Percentiles rank a stretch among this genome's conserved stretches.
Conservation (phyloP, 2,113 vertebrate species). For the Piaya cayana region DNA sequence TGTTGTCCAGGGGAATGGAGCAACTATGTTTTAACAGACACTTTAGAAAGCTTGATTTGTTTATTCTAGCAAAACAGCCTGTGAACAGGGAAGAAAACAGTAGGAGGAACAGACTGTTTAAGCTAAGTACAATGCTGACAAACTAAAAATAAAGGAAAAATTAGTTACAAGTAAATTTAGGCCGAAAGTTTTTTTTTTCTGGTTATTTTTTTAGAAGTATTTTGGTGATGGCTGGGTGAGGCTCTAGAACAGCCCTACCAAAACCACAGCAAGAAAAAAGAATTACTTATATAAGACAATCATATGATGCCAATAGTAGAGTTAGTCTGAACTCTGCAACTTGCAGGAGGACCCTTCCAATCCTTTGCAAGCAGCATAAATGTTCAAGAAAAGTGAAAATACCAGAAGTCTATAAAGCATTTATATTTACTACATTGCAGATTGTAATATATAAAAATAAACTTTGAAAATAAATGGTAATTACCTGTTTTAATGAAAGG, state of each 20-base stretch:
- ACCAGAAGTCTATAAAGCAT: not conserved
- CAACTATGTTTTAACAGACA: not conserved
- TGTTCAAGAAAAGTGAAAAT: not conserved
- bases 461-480: not conserved
- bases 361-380: not conserved
- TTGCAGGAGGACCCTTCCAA: not conserved
- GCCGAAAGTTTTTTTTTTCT: not conserved
- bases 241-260: not conserved
- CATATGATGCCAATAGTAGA: not conserved
- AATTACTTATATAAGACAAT: not conserved
- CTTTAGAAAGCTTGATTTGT: not conserved
- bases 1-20: not conserved
- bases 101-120: not conserved
- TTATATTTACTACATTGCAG: not conserved
- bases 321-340: not conserved
- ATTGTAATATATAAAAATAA: not conserved
- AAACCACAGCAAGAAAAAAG: not conserved
- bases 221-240: not conserved
- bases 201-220: not conserved
- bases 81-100: conserved; percentile 2
- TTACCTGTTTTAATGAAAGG: not conserved
- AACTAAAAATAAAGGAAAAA: not conserved
- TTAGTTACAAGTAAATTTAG: not conserved
- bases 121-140: not conserved
- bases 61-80: not conserved